Evolutionary conservation across 2,888 invertebrate genomes (phyloP).

Genomic region (Dusona sp.): DNA sequence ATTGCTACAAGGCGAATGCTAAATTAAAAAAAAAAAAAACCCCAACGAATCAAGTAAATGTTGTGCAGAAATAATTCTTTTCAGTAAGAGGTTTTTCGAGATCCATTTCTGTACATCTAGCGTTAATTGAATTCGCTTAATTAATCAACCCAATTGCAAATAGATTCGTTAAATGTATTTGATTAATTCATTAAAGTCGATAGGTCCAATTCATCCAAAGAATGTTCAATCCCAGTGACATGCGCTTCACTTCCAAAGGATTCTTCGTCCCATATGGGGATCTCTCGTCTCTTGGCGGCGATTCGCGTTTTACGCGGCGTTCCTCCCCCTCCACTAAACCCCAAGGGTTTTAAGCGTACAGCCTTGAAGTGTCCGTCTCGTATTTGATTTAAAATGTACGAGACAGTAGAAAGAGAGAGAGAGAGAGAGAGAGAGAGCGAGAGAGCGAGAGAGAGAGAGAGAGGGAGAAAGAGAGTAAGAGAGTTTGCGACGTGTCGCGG

Average conservation of each 20-base stretch:
- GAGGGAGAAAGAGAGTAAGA: slow-evolving; percentile 13
- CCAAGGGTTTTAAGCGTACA: slow-evolving; percentile 73
- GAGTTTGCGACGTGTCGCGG: slow-evolving; percentile 79
- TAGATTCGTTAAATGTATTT: slow-evolving; percentile 30
- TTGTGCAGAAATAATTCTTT: background rate
- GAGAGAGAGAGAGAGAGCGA: slow-evolving; percentile 11
- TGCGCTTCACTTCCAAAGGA: slow-evolving; percentile 27
- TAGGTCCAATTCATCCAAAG: slow-evolving; percentile 18
- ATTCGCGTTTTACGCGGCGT: slow-evolving; percentile 32
- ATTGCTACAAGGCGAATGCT: background rate
- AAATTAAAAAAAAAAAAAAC: background rate
- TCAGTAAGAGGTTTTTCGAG: background rate
- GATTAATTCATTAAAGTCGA: slow-evolving; percentile 37
- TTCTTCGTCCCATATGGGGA: slow-evolving; percentile 48
- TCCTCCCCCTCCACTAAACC: background rate
- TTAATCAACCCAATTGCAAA: background rate
- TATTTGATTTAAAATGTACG: slow-evolving; percentile 76
- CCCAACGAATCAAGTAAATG: background rate
- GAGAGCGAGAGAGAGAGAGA: slow-evolving; percentile 8
- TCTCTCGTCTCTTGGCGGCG: background rate
- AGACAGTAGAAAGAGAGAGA: slow-evolving; percentile 20
- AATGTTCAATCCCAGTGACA: slow-evolving; percentile 27
- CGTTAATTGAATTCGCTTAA: background rate
- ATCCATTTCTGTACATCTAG: background rate
- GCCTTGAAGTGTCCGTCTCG: slow-evolving; percentile 81